Base-by-base conservation (phyloP, 2,888 invertebrate genomes). In the Agrotis clavis region DNA sequence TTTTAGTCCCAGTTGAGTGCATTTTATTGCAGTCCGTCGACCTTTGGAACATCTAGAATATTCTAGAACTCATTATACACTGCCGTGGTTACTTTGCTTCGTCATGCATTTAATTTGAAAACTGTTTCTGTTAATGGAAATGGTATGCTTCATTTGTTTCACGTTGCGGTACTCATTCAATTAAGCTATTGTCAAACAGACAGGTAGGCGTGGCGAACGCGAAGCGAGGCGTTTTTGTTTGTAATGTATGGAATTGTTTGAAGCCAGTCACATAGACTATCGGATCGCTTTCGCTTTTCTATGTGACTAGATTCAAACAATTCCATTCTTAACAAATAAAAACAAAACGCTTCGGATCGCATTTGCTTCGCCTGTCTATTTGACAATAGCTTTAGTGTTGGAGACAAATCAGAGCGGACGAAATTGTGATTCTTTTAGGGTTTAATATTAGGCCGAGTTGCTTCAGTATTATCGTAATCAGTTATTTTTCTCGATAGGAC, bases 61-160 rank as follows among this genome's bases (percentile, higher is more conserved):
- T 71, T 75, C 59, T 67, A 67, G 57, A 82, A 45, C 59, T 66
- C 70, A 82, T 75, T 74, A 71, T 71, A 71, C 25, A 25, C 21
- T 62, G 51, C 21, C 45, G 56, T 56, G 19, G 50, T 67, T 67
- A 67, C 57, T 81, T 50, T 59, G 64, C 50, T 64, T 47, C 25
- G 60, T 71, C 47, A 56, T 64, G 62, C 63, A 67, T 74, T 67
- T 67, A 61, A 74, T 81, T 80, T 67, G 53, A 67, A 74, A 77
- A 67, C 81, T 50, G 61, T 64, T 51, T 64, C 25, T 64, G 48
- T 35, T 61, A 70, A 77, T 70, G 41, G 54, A 81, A 64, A 67
- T 67, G 53, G 51, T 50, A 74, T 61, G 64, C 76, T 74, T 56
- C 56, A 67, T 80, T 77, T 56, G 73, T 60, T 54, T 50, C 19